phyloP scores from a whole-genome alignment of 2,888 invertebrate species.

The Amphipoea oculea region DNA sequence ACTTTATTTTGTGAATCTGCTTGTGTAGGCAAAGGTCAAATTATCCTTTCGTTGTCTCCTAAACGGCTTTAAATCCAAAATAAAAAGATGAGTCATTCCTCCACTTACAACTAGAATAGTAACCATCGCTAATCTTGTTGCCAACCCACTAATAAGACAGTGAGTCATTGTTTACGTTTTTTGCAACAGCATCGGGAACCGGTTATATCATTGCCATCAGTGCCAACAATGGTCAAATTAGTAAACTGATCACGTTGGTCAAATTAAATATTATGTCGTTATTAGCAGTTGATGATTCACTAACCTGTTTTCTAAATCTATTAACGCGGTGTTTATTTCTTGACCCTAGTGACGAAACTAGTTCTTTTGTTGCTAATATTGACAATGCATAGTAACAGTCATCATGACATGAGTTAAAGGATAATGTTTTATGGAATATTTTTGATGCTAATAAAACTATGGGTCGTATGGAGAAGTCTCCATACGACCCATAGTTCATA shows the following conservation, averaged over 20 bases:
- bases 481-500: no score
- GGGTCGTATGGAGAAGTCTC: neutral
- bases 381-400: neutral
- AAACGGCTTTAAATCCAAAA: neutral
- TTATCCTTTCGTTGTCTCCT: neutral
- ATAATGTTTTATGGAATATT: neutral
- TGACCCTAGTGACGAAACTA: neutral
- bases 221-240: slow-evolving; percentile 41
- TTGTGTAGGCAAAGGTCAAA: neutral
- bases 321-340: slow-evolving; percentile 29
- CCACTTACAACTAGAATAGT: neutral
- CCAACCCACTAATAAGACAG: slow-evolving; percentile 5
- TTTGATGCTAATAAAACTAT: neutral
- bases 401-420: neutral
- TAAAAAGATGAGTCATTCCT: neutral
- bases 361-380: slow-evolving; percentile 2
- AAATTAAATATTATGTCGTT: slow-evolving; percentile 43
- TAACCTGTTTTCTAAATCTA: slow-evolving; percentile 39
- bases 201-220: slow-evolving; percentile 44
- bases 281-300: slow-evolving; percentile 57
- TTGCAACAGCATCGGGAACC: slow-evolving; percentile 49
- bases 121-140: slow-evolving; percentile 43
- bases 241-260: slow-evolving; percentile 55
- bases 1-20: neutral
- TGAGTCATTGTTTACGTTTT: slow-evolving; percentile 70